Evolutionary conservation across 2,888 invertebrate species (phyloP), one percentile per base, ranked within the genome.

Genomic region (Agriopis aurantiaria): DNA sequence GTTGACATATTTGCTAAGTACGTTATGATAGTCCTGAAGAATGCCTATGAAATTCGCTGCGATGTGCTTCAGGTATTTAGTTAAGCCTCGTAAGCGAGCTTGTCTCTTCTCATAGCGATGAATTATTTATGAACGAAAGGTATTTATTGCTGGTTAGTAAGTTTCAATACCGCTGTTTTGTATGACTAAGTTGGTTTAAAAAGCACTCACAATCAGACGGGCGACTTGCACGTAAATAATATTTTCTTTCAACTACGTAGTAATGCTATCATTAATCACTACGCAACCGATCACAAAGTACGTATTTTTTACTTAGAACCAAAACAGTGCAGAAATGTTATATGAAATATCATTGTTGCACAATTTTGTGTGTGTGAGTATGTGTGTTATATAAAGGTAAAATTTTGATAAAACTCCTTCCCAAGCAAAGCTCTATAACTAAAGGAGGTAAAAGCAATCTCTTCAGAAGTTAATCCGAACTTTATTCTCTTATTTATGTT

Each of bases 61-160:
- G 48, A 60, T n/a, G 49, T 49, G 48, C 12, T 45, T 49, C 43
- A 57, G 62, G 68, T 58, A 68, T 68, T 63, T 63, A 58, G 68
- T 46, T 11, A 40, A 68, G 62, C 41, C 62, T 58, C 58, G 48
- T 59, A 63, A 68, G 63, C 63, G 43, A 55, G 40, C 14, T 46
- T 46, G 41, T 3, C 41, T 5, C 40, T 8, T 53, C 53, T 14
- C 53, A 12, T 68, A 56, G 58, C 46, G 53, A 12, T 11, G 17
- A 56, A 53, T 48, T 41, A 63, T 63, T 68, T 63, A 68, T 57
- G 62, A 17, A 17, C 7, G 46, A 56, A 41, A 9, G 46, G 52
- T 58, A 62, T 68, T 60, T 66, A 56, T 14, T 41, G 59, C 52
- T 41, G 43, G 43, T 45, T 23, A 48, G 53, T 56, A 51, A 33